Evolutionary conservation across 2,113 vertebrate species (phyloP).

Genomic region (Campylomormyrus numenius): DNA sequence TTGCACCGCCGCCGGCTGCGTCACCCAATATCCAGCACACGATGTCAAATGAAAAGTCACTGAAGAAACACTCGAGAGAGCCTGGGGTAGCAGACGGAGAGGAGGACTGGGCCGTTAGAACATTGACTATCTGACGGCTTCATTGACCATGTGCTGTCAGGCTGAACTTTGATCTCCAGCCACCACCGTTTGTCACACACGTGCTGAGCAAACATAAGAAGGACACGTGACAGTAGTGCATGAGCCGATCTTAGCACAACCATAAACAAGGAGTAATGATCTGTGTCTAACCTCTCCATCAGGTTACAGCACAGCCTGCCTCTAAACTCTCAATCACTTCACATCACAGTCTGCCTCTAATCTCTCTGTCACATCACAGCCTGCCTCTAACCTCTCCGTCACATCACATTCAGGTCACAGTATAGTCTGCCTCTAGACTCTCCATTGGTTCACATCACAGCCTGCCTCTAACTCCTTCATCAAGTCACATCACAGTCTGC

Average conservation of each 20-base stretch:
- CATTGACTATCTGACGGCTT: neutral
- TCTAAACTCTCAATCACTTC: neutral
- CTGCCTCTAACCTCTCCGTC: neutral
- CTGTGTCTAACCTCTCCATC: neutral
- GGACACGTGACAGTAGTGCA: neutral
- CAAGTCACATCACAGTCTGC: neutral
- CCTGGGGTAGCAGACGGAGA: neutral
- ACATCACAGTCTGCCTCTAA: neutral
- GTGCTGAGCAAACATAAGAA: conserved; percentile 7
- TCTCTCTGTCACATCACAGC: neutral
- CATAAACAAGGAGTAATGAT: neutral
- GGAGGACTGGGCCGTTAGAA: neutral
- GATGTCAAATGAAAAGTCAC: conserved; percentile 24
- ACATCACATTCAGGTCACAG: neutral
- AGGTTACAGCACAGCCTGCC: neutral
- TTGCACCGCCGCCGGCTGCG: conserved; percentile 8
- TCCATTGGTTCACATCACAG: neutral
- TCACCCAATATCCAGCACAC: conserved; percentile 6
- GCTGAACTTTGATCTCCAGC: neutral
- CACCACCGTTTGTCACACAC: neutral
- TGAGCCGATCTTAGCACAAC: neutral
- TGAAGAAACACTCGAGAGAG: conserved; percentile 4
- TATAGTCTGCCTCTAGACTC: neutral
- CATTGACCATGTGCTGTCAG: conserved; percentile 8
- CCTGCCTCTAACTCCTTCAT: neutral